Percentiles rank a stretch among this genome's conserved stretches.
Evolutionary conservation across 2,888 invertebrate genomes (phyloP).

Genomic region (Cerastis rubricosa): DNA sequence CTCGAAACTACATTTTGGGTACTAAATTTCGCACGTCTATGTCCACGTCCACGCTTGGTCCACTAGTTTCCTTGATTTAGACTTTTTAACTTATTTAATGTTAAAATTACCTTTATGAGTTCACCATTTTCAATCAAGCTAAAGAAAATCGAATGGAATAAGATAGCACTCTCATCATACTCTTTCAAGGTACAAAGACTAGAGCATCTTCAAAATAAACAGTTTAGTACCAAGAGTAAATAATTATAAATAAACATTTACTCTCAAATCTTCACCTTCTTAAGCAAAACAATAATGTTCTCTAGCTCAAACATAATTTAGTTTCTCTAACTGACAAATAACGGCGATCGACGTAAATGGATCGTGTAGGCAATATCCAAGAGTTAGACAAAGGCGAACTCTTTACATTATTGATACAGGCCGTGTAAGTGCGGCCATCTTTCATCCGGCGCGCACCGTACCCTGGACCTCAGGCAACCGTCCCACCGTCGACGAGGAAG

Average conservation of each 20-base stretch:
- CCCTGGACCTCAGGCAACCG: background rate
- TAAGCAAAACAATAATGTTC: conserved; percentile 10
- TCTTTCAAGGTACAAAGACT: background rate
- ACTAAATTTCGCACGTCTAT: background rate
- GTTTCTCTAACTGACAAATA: conserved; percentile 62
- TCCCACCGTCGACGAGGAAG: background rate
- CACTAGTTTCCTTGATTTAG: background rate
- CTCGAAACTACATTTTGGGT: background rate
- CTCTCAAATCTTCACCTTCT: conserved; percentile 8
- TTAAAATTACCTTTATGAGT: background rate
- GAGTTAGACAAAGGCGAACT: conserved; percentile 63
- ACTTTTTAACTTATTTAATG: background rate
- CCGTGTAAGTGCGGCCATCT: conserved; percentile 56
- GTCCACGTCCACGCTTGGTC: background rate
- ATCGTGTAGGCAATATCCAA: conserved; percentile 65
- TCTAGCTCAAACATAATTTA: conserved; percentile 45
- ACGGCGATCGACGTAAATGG: conserved; percentile 54
- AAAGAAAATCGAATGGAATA: background rate
- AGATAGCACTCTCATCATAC: background rate
- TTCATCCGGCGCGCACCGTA: conserved; percentile 46
- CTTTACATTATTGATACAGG: conserved; percentile 69
- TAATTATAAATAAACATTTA: conserved; percentile 7
- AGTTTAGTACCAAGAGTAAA: conserved; percentile 4
- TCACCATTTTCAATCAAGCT: background rate
- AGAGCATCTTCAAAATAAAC: background rate